These are phyloP conservation scores for Callimorpha dominula DNA, from an alignment of 2,888 invertebrate genomes.

Conservation along the genomic window DNA sequence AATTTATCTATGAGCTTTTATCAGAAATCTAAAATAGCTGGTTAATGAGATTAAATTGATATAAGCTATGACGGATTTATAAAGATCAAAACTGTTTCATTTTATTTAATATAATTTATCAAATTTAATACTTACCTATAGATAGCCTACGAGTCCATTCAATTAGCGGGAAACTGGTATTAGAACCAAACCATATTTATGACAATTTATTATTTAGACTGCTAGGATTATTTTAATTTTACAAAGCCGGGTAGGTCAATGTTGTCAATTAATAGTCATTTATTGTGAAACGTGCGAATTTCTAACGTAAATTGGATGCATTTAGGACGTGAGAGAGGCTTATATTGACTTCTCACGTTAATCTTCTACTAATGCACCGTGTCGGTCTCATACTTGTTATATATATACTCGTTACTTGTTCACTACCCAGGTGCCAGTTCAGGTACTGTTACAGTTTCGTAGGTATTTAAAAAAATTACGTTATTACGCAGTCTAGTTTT, in stretches of 20 bases:
- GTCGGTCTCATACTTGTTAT: conserved; percentile 9
- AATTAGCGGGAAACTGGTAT: conserved; percentile 11
- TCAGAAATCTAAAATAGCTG: conserved; percentile 26
- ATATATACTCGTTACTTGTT: conserved; percentile 38
- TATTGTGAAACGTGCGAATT: conserved; percentile 56
- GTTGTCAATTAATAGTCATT: conserved; percentile 45
- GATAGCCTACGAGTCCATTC: conserved; percentile 19
- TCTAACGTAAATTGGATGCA: conserved; percentile 52
- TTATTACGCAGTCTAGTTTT: conserved; percentile 41
- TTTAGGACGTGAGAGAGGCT: conserved; percentile 62
- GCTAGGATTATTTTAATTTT: conserved; percentile 13
- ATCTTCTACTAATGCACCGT: conserved; percentile 47
- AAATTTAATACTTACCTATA: conserved; percentile 27
- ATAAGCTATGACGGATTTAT: conserved; percentile 30
- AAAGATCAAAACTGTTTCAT: conserved; percentile 16
- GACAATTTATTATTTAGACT: conserved; percentile 14
- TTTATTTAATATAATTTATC: conserved; percentile 12
- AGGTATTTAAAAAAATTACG: conserved; percentile 33
- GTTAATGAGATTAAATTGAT: conserved; percentile 22
- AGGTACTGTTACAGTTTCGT: conserved; percentile 52
- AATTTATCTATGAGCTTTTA: conserved; percentile 34
- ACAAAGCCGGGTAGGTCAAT: conserved; percentile 26
- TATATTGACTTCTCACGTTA: conserved; percentile 62
- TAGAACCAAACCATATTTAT: conserved; percentile 4
- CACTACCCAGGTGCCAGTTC: conserved; percentile 45